Evolutionary conservation across 2,797 vertebrate genomes (phyloP).

Genomic region (Sebastes aleutianus): DNA sequence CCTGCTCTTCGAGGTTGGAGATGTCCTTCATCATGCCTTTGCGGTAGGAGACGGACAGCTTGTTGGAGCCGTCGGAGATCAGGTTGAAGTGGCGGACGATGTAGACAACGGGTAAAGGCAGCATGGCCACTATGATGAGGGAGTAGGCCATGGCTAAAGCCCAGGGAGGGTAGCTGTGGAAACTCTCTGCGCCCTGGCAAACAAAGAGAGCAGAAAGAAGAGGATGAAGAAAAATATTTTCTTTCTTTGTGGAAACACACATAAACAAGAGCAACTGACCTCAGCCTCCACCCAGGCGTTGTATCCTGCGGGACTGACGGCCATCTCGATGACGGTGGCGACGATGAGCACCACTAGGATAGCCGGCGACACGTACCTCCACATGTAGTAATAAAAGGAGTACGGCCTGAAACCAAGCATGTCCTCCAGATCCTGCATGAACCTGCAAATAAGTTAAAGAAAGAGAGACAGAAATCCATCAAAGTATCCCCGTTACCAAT

Average conservation of each 20-base stretch:
- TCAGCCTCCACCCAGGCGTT: conserved; percentile 92
- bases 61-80: conserved; percentile 94
- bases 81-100: conserved; percentile 92
- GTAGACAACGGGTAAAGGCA: conserved; percentile 93
- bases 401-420: conserved; percentile 97
- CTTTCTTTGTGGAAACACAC: not conserved
- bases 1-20: conserved; percentile 95
- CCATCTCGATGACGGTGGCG: conserved; percentile 92
- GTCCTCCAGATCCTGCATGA: conserved; percentile 96
- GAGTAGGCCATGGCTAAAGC: conserved; percentile 90
- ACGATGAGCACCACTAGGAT: conserved; percentile 85
- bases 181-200: conserved; percentile 89
- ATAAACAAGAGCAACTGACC: conserved; percentile 78
- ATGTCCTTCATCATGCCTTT: conserved; percentile 99
- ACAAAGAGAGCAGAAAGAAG: not conserved
- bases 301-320: conserved; percentile 92
- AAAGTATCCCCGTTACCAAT: not conserved
- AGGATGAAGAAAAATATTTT: not conserved
- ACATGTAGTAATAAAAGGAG: conserved; percentile 94
- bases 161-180: conserved; percentile 93
- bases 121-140: conserved; percentile 89
- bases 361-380: conserved; percentile 93
- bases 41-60: conserved; percentile 96
- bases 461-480: not conserved
- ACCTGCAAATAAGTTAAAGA: conserved; percentile 70